A percentile compares a stretch with the other conserved stretches of the same genome.
Conservation (phyloP, 2,888 invertebrate genomes). For the Idaea aversata region DNA sequence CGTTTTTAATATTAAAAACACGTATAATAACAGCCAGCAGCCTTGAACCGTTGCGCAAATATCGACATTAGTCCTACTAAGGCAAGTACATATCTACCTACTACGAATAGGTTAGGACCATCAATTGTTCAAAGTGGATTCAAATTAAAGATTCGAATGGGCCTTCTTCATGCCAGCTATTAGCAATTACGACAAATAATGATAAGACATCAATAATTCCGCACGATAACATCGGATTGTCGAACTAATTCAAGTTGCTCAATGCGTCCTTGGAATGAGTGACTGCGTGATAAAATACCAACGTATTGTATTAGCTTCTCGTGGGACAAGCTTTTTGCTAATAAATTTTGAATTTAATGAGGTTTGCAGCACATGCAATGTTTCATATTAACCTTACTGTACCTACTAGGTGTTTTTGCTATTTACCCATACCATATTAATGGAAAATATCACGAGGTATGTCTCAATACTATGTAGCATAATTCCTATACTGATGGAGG, state of each 20-base stretch:
- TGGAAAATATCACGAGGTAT: background rate
- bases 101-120: conserved; percentile 12
- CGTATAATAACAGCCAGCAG: conserved; percentile 53
- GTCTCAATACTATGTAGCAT: background rate
- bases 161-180: conserved; percentile 35
- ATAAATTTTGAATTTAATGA: conserved; percentile 21
- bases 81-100: conserved; percentile 19
- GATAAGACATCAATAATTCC: conserved; percentile 24
- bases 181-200: conserved; percentile 20
- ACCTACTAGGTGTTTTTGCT: conserved; percentile 11
- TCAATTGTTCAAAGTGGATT: conserved; percentile 36
- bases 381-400: conserved; percentile 5
- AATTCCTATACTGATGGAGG: background rate
- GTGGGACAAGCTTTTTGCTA: conserved; percentile 28
- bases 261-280: conserved; percentile 24
- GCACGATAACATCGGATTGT: conserved; percentile 40
- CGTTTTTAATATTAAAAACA: conserved; percentile 35
- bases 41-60: conserved; percentile 72
- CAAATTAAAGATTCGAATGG: conserved; percentile 37
- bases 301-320: conserved; percentile 13
- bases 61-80: conserved; percentile 50
- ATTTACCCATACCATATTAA: background rate
- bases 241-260: conserved; percentile 38
- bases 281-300: conserved; percentile 15
- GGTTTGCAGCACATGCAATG: conserved; percentile 1